Evolutionary conservation across 1,140 invertebrate genomes (phyloP), one percentile per base, ranked within the genome.

Genomic region (Myzus persicae): DNA sequence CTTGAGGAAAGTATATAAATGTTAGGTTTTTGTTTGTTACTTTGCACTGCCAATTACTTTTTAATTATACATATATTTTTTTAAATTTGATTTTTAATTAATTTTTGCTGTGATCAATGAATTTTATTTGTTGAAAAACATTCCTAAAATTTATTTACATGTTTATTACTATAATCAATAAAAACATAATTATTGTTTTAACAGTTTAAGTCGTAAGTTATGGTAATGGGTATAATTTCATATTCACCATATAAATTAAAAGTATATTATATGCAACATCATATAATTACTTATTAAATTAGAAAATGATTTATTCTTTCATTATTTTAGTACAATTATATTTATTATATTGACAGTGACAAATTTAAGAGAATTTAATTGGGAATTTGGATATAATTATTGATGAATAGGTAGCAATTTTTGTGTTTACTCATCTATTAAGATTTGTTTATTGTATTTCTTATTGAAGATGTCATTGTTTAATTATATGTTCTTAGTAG

Each of bases 131-230:
- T 90, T 90, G 14, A 42, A 67, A n/a, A 67, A 90, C 89, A 90
- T 90, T 90, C 89, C 89, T 40, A 90, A 90, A 67, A 14, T 90
- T 90, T 67, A 90, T 90, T 90, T 90, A 59, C 20, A 59, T 59
- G 11, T 31, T 90, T 42, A 59, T 67, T 54, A 85, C 42, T 85
- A n/a, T 89, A 90, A 42, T 38, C 38, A 67, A 48, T 67, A 90
- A 90, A 1, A 42, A 40, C 40, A 59, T 18, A 59, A 90, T 54
- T 90, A 40, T 90, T 26, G 36, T 54, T 89, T 22, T 84, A 54
- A 89, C 2, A 26, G n/a, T 40, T 89, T 26, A 44, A 11, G 24
- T 36, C 11, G 3, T 36, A 48, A 51, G 48, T 48, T 85, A 36
- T 88, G 81, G 38, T 82, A 40, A 82, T 82, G 82, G 24, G 82